phyloP scores from a whole-genome alignment of 2,888 invertebrate genomes.

The Ptilodon capucinus region DNA sequence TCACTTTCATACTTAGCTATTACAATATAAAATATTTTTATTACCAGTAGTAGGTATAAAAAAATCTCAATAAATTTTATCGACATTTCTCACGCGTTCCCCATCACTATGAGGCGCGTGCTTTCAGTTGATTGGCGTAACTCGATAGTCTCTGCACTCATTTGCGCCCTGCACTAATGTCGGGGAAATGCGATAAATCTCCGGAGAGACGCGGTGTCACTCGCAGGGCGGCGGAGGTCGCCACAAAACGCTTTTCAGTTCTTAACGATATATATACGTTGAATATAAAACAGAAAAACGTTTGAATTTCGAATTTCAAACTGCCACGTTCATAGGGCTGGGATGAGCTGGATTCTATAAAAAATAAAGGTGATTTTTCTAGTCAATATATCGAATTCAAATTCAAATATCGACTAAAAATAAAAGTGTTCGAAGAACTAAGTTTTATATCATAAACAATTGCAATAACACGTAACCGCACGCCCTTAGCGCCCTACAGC shows the following conservation, averaged over 20 bases:
- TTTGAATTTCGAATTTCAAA: too few species aligned
- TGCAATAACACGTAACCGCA: neutral
- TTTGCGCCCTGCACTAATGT: constrained; percentile 68
- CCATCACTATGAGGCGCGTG: constrained; percentile 65
- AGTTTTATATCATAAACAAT: too few species aligned
- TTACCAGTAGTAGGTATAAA: too few species aligned
- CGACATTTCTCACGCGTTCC: constrained; percentile 35
- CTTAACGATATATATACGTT: constrained; percentile 38
- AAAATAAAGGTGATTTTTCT: too few species aligned
- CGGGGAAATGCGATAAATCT: constrained; percentile 64
- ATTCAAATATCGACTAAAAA: too few species aligned
- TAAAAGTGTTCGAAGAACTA: too few species aligned
- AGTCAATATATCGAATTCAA: too few species aligned
- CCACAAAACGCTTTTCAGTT: constrained; percentile 25
- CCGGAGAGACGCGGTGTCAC: constrained; percentile 45
- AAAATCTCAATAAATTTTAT: constrained; percentile 11
- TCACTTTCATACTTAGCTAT: too few species aligned
- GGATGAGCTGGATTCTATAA: too few species aligned
- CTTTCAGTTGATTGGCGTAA: constrained; percentile 80
- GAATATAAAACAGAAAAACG: too few species aligned
- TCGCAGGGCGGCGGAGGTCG: constrained; percentile 31
- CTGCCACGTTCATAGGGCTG: too few species aligned
- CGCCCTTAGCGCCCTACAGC: neutral
- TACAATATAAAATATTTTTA: too few species aligned
- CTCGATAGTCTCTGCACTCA: constrained; percentile 77